Conservation (phyloP, 2,888 invertebrate genomes). For the Drosophila tripunctata region DNA sequence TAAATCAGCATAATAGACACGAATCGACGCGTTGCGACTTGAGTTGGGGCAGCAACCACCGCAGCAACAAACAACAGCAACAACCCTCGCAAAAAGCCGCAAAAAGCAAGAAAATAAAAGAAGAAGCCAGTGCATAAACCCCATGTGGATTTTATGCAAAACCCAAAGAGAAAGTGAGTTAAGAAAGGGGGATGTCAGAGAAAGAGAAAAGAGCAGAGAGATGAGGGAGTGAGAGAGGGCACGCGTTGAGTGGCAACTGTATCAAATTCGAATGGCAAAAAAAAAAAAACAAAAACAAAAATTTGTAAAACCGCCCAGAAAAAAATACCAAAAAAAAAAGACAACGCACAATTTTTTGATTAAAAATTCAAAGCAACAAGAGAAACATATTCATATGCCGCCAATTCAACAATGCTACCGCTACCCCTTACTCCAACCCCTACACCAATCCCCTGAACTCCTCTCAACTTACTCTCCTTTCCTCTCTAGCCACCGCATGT, state of each 20-base stretch:
- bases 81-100: too few relatives aligned
- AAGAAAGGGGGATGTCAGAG: not conserved
- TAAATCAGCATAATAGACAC: constrained; percentile 79
- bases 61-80: constrained; percentile 19
- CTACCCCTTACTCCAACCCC: not conserved
- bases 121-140: constrained; percentile 10
- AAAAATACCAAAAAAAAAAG: constrained; percentile 28
- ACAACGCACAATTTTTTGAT: constrained; percentile 66
- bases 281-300: constrained; percentile 33
- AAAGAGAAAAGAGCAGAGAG: not conserved
- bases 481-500: not conserved
- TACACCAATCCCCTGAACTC: too few relatives aligned
- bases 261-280: constrained; percentile 28
- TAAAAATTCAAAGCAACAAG: constrained; percentile 70
- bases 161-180: not conserved
- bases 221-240: not conserved
- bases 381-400: constrained; percentile 47
- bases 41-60: constrained; percentile 56
- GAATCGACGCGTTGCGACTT: constrained; percentile 59
- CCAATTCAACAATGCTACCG: not conserved
- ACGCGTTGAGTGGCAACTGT: constrained; percentile 16
- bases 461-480: not conserved
- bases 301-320: not conserved
- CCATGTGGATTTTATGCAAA: constrained; percentile 17
- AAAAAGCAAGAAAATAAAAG: too few relatives aligned